These are phyloP conservation scores for Porites rus DNA, from an alignment of 92 coral and sea anemone species.

Conservation along the genomic window DNA sequence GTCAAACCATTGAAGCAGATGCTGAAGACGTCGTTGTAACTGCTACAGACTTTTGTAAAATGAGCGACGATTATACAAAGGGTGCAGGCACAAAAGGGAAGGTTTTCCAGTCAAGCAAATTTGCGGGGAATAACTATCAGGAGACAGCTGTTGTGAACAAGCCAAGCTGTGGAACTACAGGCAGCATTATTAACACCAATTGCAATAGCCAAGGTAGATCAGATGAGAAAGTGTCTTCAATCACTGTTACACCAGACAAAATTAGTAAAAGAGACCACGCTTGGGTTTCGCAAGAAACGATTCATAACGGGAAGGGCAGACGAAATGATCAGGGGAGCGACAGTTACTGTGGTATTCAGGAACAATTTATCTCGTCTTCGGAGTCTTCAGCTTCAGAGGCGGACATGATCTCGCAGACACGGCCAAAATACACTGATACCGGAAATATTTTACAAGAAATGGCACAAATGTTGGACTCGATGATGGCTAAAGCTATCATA, in stretches of 20 bases:
- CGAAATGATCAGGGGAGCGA: neutral
- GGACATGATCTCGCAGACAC: neutral
- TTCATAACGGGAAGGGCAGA: neutral
- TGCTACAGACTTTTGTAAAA: slow-evolving; percentile 16
- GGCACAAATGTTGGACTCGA: slow-evolving; percentile 67
- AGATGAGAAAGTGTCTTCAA: neutral
- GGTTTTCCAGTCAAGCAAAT: neutral
- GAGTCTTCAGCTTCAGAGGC: neutral
- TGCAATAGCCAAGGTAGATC: neutral
- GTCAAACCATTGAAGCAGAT: neutral
- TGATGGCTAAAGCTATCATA: slow-evolving; percentile 61
- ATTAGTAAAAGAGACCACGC: neutral
- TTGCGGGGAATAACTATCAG: neutral
- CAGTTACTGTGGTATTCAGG: neutral
- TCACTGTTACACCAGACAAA: neutral
- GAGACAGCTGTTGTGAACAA: neutral
- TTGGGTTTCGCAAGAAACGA: neutral
- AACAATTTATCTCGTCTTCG: no score
- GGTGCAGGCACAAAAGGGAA: neutral
- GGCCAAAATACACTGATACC: neutral
- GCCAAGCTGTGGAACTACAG: slow-evolving; percentile 11
- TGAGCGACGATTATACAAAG: slow-evolving; percentile 7
- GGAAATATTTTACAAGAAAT: slow-evolving; percentile 53
- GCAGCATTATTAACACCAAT: slow-evolving; percentile 5
- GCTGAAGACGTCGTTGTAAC: slow-evolving; percentile 32